Base-by-base conservation (phyloP, 1,140 invertebrate species). In the Wasmannia auropunctata region DNA sequence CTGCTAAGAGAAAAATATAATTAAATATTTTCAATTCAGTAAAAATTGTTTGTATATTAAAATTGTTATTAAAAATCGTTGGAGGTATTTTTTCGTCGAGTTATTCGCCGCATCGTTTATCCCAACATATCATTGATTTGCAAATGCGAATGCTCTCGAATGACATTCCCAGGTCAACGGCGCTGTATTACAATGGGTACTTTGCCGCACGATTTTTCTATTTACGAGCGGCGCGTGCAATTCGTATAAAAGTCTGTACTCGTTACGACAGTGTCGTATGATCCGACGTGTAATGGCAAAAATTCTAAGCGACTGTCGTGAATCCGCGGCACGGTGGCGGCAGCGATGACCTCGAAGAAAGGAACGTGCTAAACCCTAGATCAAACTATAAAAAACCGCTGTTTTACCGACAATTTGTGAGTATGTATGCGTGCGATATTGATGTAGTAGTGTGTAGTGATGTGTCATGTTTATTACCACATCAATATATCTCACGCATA, bases 241-340 rank as follows among this genome's bases (percentile, higher is more conserved):
- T 40, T 72, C 79, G 7, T 37, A 3, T 72, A 58, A 81, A 81
- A 70, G 49, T 70, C 49, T 19, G 19, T 4, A 10, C 65, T 81
- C 25, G 49, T 81, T 56, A 85, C n/a, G 37, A 19, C 11, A 25
- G 49, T 22, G 28, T 60, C 28, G 43, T 43, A 85, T 16, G n/a
- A 40, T 25, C 22, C 28, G 14, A 14, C 8, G 16, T 0, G 40
- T 56, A 87, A 79, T 63, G n/a, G 16, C 51, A 86, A 79, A 77
- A 80, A 87, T 87, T 79, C 43, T 43, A 25, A 69, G 54, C 63
- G 49, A 63, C 43, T 14, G 25, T 40, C 77, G 62, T 40, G 74
- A 70, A 84, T 69, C n/a, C 7, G 49, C 28, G n/a, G n/a, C n/a
- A 54, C 25, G 8, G 14, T 49, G 28, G 16, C 22, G 19, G 25